Conservation (phyloP, 2,797 vertebrate species). For the Poeciliopsis presidionis region DNA sequence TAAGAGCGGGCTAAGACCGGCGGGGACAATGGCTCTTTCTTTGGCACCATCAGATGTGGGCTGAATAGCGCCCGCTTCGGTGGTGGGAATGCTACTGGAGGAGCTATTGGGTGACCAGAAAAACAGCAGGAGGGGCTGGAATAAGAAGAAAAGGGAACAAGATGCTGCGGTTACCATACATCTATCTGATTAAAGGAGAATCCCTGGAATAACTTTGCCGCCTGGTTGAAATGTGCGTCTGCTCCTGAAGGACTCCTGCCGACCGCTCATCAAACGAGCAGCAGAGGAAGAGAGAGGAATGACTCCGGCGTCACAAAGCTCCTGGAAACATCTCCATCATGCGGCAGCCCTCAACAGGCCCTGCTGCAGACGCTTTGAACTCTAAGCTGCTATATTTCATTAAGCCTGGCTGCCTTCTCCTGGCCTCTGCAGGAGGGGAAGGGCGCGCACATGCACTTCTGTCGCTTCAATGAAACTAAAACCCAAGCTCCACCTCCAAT, state of each 20-base stretch:
- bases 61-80: conserved; percentile 71
- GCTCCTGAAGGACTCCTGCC: conserved; percentile 44
- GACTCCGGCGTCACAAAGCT: conserved; percentile 67
- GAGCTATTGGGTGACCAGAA: conserved; percentile 76
- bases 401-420: conserved; percentile 65
- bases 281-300: conserved; percentile 59
- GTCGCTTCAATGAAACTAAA: conserved; percentile 11
- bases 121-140: conserved; percentile 54
- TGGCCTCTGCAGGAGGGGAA: conserved; percentile 35
- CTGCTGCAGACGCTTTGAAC: conserved; percentile 78
- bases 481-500: conserved; percentile 12
- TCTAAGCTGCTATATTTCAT: conserved; percentile 77
- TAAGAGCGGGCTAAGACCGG: conserved; percentile 71
- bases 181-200: conserved; percentile 58
- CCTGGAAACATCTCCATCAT: conserved; percentile 77
- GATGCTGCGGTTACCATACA: conserved; percentile 51
- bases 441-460: conserved; percentile 25
- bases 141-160: conserved; percentile 61
- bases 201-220: conserved; percentile 30
- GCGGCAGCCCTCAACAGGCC: conserved; percentile 60
- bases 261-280: conserved; percentile 66
- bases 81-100: conserved; percentile 76
- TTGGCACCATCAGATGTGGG: conserved; percentile 73
- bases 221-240: conserved; percentile 41
- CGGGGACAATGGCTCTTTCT: conserved; percentile 79